Conservation (phyloP, 35 echinoderm and acorn worm species). For the Eucidaris tribuloides region DNA sequence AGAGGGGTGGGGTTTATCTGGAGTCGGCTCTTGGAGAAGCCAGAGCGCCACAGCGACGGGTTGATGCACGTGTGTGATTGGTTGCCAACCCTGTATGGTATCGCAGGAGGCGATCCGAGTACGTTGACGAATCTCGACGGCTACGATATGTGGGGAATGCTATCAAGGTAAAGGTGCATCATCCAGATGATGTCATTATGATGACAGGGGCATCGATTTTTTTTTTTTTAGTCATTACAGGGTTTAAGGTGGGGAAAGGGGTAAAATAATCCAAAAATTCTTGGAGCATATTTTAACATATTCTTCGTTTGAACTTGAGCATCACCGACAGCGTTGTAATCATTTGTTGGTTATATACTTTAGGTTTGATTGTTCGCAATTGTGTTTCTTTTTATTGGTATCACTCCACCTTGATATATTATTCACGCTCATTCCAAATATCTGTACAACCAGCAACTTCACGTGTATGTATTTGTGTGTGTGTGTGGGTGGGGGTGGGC, state of each 20-base stretch:
- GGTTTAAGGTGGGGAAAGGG: neutral
- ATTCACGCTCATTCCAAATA: too few species aligned
- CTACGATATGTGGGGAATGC: constrained; percentile 69
- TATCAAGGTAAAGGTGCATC: constrained; percentile 59
- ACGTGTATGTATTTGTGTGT: too few species aligned
- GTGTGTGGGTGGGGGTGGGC: too few species aligned
- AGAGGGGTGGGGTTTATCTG: constrained; percentile 36
- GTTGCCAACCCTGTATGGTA: constrained; percentile 77
- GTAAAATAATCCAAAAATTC: neutral
- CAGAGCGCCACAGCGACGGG: constrained; percentile 46
- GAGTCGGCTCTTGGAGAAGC: constrained; percentile 70
- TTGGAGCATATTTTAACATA: neutral
- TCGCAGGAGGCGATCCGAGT: constrained; percentile 68
- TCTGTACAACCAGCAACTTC: too few species aligned
- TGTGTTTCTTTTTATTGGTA: too few species aligned
- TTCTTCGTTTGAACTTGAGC: neutral
- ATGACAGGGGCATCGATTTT: neutral
- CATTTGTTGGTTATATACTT: too few species aligned
- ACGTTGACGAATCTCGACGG: constrained; percentile 55
- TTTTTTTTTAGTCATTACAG: neutral
- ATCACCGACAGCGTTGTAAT: too few species aligned
- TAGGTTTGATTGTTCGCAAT: too few species aligned
- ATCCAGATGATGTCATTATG: neutral
- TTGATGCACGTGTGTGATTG: constrained; percentile 87
- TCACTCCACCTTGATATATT: too few species aligned